These are phyloP conservation scores for Limenitis camilla DNA, from an alignment of 2,888 invertebrate species.

Conservation along the genomic window DNA sequence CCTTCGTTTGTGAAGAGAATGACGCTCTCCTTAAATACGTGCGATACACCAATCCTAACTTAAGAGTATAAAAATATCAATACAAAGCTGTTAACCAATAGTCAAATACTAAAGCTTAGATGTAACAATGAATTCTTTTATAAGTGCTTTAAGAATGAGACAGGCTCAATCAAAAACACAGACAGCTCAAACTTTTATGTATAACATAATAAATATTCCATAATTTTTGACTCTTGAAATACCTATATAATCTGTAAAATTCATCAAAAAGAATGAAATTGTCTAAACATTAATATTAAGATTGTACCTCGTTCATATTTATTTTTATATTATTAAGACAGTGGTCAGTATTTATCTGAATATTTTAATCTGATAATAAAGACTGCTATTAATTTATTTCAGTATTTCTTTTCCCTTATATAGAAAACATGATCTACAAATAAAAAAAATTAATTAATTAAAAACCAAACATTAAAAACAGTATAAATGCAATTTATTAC, in stretches of 20 bases:
- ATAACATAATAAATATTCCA: too few species aligned
- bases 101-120: too few species aligned
- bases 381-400: slow-evolving; percentile 41
- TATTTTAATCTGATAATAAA: slow-evolving; percentile 59
- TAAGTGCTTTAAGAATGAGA: too few species aligned
- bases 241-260: neutral
- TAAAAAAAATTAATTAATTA: neutral
- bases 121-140: too few species aligned
- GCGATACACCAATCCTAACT: slow-evolving; percentile 85
- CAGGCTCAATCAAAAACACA: too few species aligned
- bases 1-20: slow-evolving; percentile 92
- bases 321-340: slow-evolving; percentile 31
- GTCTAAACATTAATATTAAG: slow-evolving; percentile 11
- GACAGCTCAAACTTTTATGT: too few species aligned
- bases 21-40: slow-evolving; percentile 90
- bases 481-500: slow-evolving; percentile 6
- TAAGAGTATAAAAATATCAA: slow-evolving; percentile 74
- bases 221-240: slow-evolving; percentile 40
- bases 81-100: too few species aligned
- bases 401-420: too few species aligned
- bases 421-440: neutral
- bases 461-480: neutral
- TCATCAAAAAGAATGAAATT: neutral
- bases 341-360: slow-evolving; percentile 37
- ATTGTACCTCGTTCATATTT: slow-evolving; percentile 39